Evolutionary conservation across 2,888 invertebrate genomes (phyloP), one percentile per base, ranked within the genome.

Genomic region (Acanthococcus lagerstroemiae): DNA sequence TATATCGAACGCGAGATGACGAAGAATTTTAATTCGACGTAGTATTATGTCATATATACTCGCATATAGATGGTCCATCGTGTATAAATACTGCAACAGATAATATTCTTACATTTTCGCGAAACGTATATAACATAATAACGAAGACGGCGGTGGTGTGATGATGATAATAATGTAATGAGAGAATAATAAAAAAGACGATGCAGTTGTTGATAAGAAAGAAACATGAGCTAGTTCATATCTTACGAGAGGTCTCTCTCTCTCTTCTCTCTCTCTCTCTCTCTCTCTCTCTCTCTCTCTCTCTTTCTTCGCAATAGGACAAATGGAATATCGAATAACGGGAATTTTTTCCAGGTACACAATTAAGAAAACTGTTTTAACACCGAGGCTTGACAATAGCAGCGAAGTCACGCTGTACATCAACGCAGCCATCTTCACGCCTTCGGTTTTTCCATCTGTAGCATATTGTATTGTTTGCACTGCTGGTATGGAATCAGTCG

Each of bases 251-350:
- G 61, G 61, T 58, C 58, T 58, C 12, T 37, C 37, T 37, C n/a
- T 37, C n/a, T 30, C 15, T 37, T 37, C n/a, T 37, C 37, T 37
- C n/a, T n/a, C 37, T 37, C n/a, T n/a, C 12, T 37, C n/a, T 37
- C 37, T 37, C 12, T n/a, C 37, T 37, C 37, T 37, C n/a, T n/a
- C 12, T 37, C n/a, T 37, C 37, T 37, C 12, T n/a, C 37, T 52
- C 52, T 52, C 19, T 52, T 9, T 52, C 26, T 30, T 27, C 52
- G 61, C 61, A 61, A 61, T 52, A 61, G 61, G 61, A 61, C 61
- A 61, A 61, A 61, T 61, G 61, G 61, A 61, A 61, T 61, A 61
- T 61, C 50, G 61, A 61, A 50, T 61, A 61, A 61, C 61, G 61
- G 61, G 61, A 61, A 61, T 50, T 50, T 37, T 50, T 61, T 61